Base-by-base conservation (phyloP, 2,797 vertebrate species). In the Gymnodraco acuticeps region DNA sequence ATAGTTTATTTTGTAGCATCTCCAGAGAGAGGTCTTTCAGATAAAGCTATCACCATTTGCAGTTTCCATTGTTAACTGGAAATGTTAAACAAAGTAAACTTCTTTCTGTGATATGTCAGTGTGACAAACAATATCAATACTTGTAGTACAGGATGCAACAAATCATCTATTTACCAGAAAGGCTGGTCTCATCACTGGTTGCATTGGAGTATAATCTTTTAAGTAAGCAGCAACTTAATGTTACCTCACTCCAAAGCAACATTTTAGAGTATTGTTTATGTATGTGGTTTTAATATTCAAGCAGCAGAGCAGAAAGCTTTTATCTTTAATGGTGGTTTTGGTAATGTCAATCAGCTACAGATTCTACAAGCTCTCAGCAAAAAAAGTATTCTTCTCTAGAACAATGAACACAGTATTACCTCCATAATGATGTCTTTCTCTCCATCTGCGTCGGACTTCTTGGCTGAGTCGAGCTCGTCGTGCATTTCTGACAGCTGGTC, bases 401-500 rank as follows among this genome's bases (percentile, higher is more conserved):
- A 71, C 63, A 78, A 31, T 43, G 41, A 79, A 64, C 38, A 47
- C n/a, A 55, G 47, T 45, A 72, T 94, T 87, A 99, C 98, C 95
- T 95, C 95, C 71, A 97, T 91, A 23, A 99, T 93, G 70, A 93
- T 83, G 47, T 96, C 96, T 68, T 94, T 97, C 85, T 99, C 97
- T 51, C 90, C 95, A 70, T 96, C 96, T 41, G 70, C 64, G 11
- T 86, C 81, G 0, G 93, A 89, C 46, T 85, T 95, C 86, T 99
- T 99, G 59, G 98, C 96, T 0, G 87, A 88, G 88, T 99, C 98
- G 20, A 99, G 91, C 84, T 99, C 98, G 23, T 99, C 98, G 0
- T 99, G 98, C 98, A 99, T 99, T 91, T 99, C 98, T 0, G 98
- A 99, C 66, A 99, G 96, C 90, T 99, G 98, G 77, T 99, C 98